These are phyloP conservation scores for Hozukius guyotensis DNA, from an alignment of 2,797 vertebrate species.

Conservation along the genomic window DNA sequence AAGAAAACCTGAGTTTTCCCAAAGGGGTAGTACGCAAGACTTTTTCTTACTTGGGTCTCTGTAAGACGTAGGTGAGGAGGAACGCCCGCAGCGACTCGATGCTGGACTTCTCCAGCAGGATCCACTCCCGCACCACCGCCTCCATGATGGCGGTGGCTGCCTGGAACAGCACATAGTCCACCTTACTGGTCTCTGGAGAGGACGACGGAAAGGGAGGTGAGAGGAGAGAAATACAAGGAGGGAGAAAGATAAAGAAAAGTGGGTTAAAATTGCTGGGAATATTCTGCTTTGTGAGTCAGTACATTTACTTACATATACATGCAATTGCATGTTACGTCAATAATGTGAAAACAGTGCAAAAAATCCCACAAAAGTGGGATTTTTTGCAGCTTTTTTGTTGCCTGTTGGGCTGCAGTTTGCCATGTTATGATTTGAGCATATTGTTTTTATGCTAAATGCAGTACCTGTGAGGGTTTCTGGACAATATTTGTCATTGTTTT, in stretches of 20 bases:
- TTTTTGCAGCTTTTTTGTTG: too few species aligned
- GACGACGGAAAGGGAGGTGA: neutral
- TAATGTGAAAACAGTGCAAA: neutral
- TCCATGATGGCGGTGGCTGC: conserved; percentile 99
- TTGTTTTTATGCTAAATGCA: too few species aligned
- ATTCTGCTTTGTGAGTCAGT: neutral
- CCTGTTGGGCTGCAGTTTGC: too few species aligned
- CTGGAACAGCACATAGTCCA: conserved; percentile 99
- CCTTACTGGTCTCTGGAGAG: conserved; percentile 95
- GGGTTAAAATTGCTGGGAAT: neutral
- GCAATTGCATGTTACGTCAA: neutral
- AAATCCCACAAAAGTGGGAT: too few species aligned
- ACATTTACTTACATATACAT: neutral
- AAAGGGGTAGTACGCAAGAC: too few species aligned
- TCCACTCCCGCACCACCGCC: conserved; percentile 98
- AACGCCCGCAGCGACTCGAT: conserved; percentile 97
- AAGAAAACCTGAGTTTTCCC: neutral
- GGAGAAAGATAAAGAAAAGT: neutral
- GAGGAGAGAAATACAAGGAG: neutral
- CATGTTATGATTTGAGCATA: too few species aligned
- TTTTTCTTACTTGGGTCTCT: conserved; percentile 93
- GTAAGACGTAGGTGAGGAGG: conserved; percentile 98
- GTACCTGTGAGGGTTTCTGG: too few species aligned
- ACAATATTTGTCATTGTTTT: too few species aligned
- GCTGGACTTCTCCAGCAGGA: conserved; percentile 95